Evolutionary conservation across 2,797 vertebrate genomes (phyloP).

Genomic region (Botia almorhae): DNA sequence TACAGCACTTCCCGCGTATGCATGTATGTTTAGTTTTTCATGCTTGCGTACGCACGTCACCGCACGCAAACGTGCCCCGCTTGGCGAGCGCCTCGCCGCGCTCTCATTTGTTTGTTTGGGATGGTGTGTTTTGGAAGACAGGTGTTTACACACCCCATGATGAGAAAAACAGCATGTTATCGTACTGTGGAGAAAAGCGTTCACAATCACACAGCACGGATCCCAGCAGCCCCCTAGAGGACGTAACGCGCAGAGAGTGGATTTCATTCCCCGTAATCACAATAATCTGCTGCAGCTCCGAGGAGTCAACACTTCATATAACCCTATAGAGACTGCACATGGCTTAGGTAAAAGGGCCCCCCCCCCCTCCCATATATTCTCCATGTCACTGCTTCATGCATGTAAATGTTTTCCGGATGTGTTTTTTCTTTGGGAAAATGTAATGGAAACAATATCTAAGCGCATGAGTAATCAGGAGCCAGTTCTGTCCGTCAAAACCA

Average conservation of each 20-base stretch:
- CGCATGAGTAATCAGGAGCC: slow-evolving; percentile 32
- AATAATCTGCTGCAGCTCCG: slow-evolving; percentile 54
- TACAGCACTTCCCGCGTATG: slow-evolving; percentile 22
- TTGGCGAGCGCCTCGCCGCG: background rate
- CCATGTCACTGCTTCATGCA: slow-evolving; percentile 8
- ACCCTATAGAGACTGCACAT: slow-evolving; percentile 44
- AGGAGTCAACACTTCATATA: slow-evolving; percentile 54
- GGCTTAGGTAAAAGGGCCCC: slow-evolving; percentile 29
- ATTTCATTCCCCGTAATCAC: slow-evolving; percentile 46
- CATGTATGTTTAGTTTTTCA: slow-evolving; percentile 19
- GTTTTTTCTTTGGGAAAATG: slow-evolving; percentile 42
- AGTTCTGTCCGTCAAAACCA: slow-evolving; percentile 34
- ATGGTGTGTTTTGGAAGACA: slow-evolving; percentile 53
- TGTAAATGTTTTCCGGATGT: slow-evolving; percentile 28
- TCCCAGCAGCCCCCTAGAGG: slow-evolving; percentile 62
- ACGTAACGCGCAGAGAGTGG: slow-evolving; percentile 17
- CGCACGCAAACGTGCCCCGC: slow-evolving; percentile 5
- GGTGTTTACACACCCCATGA: slow-evolving; percentile 54
- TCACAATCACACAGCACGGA: slow-evolving; percentile 30
- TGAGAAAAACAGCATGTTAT: slow-evolving; percentile 54
- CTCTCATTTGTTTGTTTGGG: slow-evolving; percentile 46
- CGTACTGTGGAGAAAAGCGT: slow-evolving; percentile 28
- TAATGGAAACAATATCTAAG: slow-evolving; percentile 21
- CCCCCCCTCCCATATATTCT: slow-evolving; percentile 2
- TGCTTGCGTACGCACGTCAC: slow-evolving; percentile 43